phyloP scores from a whole-genome alignment of 2,888 invertebrate species.

The Smittia sp. region DNA sequence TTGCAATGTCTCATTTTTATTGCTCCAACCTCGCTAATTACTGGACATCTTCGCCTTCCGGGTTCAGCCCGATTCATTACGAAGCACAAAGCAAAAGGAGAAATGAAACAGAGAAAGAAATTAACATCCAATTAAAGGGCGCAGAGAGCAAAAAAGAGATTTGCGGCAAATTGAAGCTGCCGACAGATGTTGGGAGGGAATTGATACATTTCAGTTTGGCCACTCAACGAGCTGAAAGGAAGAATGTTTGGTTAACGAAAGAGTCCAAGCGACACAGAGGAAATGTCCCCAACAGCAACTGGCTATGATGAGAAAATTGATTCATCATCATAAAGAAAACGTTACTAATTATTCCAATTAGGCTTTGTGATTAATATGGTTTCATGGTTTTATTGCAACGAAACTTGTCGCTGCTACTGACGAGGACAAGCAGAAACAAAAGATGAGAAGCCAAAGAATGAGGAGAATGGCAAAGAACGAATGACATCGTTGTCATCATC shows the following conservation, averaged over 20 bases:
- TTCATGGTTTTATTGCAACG: conserved; percentile 18
- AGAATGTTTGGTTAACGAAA: not conserved
- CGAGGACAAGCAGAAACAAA: conserved; percentile 4
- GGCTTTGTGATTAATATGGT: conserved; percentile 18
- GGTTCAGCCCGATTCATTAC: not conserved
- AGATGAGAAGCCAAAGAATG: not conserved
- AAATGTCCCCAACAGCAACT: not conserved
- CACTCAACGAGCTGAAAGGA: too few species aligned
- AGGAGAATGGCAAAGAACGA: conserved; percentile 1
- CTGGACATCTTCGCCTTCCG: conserved; percentile 15
- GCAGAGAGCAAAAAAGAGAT: conserved; percentile 1
- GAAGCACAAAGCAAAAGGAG: not conserved
- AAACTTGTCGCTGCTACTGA: conserved; percentile 7
- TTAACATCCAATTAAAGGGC: conserved; percentile 25
- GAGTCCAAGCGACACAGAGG: not conserved
- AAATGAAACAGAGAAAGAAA: conserved; percentile 21
- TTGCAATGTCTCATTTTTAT: conserved; percentile 16
- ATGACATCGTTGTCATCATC: conserved; percentile 21
- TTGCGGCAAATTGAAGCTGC: not conserved
- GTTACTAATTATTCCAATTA: conserved; percentile 30
- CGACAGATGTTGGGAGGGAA: not conserved
- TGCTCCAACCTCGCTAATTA: conserved; percentile 16
- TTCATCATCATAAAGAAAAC: not conserved
- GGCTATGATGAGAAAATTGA: not conserved
- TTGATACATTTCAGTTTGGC: not conserved